Evolutionary conservation across 2,797 vertebrate species (phyloP).

Genomic region (Odontamblyopus rebecca): DNA sequence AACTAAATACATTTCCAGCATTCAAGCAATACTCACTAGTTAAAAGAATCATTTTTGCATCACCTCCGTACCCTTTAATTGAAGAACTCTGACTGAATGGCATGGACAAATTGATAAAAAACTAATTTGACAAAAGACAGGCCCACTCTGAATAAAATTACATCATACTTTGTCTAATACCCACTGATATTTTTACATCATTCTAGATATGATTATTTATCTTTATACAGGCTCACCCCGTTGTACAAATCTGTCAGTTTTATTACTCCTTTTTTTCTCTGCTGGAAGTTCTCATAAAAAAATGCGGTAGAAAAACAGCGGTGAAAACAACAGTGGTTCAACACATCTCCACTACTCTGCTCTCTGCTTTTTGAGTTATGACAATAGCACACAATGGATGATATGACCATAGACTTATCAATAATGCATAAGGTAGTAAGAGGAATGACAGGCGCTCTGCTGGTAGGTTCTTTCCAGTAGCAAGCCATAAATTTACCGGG

Average conservation of each 20-base stretch:
- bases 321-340: conserved; percentile 39
- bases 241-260: conserved; percentile 13
- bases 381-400: conserved; percentile 68
- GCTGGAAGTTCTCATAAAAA: conserved; percentile 34
- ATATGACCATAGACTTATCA: conserved; percentile 75
- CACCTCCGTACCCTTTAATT: neutral
- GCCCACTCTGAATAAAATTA: neutral
- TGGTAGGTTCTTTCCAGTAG: conserved; percentile 75
- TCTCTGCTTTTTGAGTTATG: conserved; percentile 64
- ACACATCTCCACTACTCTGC: conserved; percentile 48
- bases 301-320: conserved; percentile 46
- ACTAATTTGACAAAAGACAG: conserved; percentile 6
- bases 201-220: conserved; percentile 12
- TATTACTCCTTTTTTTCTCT: conserved; percentile 24
- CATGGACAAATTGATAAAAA: neutral
- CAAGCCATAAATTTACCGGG: conserved; percentile 78
- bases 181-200: conserved; percentile 1
- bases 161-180: neutral
- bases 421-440: conserved; percentile 78
- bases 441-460: conserved; percentile 77
- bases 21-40: neutral
- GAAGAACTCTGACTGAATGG: neutral
- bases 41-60: neutral
- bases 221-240: conserved; percentile 21
- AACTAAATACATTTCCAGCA: neutral